Base-by-base conservation (phyloP, 2,113 vertebrate genomes). In the Cygnus atratus region DNA sequence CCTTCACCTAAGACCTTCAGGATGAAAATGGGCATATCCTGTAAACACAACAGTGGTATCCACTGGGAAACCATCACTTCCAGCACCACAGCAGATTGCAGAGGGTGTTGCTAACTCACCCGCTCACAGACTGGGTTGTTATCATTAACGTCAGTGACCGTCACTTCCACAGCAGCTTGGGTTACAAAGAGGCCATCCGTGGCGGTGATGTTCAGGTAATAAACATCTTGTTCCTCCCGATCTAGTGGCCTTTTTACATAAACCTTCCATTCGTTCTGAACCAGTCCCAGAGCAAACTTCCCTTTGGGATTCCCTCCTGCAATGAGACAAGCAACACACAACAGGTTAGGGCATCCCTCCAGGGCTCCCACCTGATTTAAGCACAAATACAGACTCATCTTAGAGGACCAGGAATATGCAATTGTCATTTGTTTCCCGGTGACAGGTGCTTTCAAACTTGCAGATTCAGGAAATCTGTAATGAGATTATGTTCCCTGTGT, bases 201-300 rank as follows among this genome's bases (percentile, higher is more conserved):
- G 31, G 99, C 99, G 0, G 99, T 99, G 95, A 99, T 98, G 80
- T 99, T 99, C 93, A 99, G 98, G 37, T 98, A 95, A 96, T 99
- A 99, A 78, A 98, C 68, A 44, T 98, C 99, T 88, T 98, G 98
- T 37, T 99, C 98, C 95, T 99, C 99, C 13, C 99, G 97, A 91
- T 99, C 99, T 62, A 99, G 96, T 4, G 98, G 98, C 44, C 99
- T 98, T 96, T 99, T 99, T 75, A 99, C 99, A 28, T 99, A 99
- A 95, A 99, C 99, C 82, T 99, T 99, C 99, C 99, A 99, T 87
- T 99, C 99, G 21, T 97, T 99, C 94, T 99, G 99, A 87, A 99
- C 99, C 92, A 99, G 96, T 33, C 99, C 99, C 81, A 99, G 98
- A 1, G 99, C 99, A 5, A 99, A 99, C 76, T 98, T 98, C 39